These are phyloP conservation scores for Cheilosia variabilis DNA, from an alignment of 2,888 invertebrate genomes.

Conservation along the genomic window DNA sequence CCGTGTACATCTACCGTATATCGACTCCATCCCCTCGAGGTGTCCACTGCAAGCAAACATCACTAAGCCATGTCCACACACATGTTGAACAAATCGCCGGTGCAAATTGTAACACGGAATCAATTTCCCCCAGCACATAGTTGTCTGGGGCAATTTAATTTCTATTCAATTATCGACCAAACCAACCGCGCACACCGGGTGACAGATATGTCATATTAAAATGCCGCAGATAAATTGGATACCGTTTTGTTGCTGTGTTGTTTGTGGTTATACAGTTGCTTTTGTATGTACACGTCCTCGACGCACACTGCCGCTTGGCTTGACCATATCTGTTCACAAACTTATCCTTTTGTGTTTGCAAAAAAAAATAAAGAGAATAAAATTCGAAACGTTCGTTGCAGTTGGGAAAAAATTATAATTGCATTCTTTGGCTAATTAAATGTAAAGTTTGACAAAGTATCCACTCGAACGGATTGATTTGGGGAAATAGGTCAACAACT, in stretches of 20 bases:
- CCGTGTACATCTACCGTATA: conserved; percentile 12
- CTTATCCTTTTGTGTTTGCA: background rate
- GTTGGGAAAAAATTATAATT: conserved; percentile 46
- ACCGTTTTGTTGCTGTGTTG: conserved; percentile 44
- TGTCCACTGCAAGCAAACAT: conserved; percentile 54
- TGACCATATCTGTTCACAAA: background rate
- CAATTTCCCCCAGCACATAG: conserved; percentile 46
- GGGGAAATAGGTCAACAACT: conserved; percentile 39
- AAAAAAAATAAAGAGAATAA: background rate
- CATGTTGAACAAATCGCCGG: conserved; percentile 71
- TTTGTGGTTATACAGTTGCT: background rate
- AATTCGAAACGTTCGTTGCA: background rate
- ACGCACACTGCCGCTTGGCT: conserved; percentile 24
- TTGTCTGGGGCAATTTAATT: conserved; percentile 72
- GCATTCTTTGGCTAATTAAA: conserved; percentile 54
- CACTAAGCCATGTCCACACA: conserved; percentile 70
- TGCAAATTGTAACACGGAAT: conserved; percentile 74
- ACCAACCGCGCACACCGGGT: conserved; percentile 62
- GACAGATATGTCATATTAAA: conserved; percentile 75
- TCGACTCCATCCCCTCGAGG: conserved; percentile 17
- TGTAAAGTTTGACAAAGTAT: conserved; percentile 18
- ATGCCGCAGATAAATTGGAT: conserved; percentile 73
- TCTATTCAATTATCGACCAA: conserved; percentile 71
- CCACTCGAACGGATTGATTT: conserved; percentile 11
- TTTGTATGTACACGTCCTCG: conserved; percentile 8